A percentile compares a stretch with the other conserved stretches of the same genome.
These are phyloP conservation scores for Smutsia temminckii DNA, from an alignment of 2,797 vertebrate genomes.

Conservation along the genomic window DNA sequence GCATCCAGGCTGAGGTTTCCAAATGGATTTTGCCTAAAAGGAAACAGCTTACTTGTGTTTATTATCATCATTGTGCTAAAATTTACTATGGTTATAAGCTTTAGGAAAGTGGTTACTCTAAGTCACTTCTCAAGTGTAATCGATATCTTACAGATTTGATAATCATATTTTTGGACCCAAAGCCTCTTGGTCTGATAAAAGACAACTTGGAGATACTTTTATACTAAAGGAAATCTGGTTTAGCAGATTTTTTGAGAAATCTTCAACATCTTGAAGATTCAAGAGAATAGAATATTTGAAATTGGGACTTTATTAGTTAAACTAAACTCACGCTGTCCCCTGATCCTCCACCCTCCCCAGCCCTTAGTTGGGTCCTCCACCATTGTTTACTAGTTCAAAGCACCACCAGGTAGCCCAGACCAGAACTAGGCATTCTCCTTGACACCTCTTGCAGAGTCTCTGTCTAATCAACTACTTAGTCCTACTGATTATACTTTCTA, in stretches of 20 bases:
- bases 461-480: background rate
- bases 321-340: background rate
- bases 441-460: background rate
- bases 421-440: background rate
- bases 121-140: background rate
- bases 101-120: background rate
- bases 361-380: background rate
- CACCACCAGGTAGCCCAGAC: background rate
- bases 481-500: background rate
- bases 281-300: background rate
- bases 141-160: background rate
- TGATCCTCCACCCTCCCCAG: background rate
- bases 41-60: slow-evolving; percentile 12
- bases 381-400: background rate
- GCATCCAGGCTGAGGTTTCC: slow-evolving; percentile 56
- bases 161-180: background rate
- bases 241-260: background rate
- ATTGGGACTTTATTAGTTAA: background rate
- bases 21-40: background rate
- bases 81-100: background rate
- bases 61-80: background rate
- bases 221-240: background rate
- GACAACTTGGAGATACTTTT: background rate
- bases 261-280: too few species aligned
- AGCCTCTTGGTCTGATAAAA: slow-evolving; percentile 7